Percentiles rank a stretch among this genome's conserved stretches.
These are phyloP conservation scores for Sphaerophoria taeniata DNA, from an alignment of 2,888 invertebrate species.

Conservation along the genomic window DNA sequence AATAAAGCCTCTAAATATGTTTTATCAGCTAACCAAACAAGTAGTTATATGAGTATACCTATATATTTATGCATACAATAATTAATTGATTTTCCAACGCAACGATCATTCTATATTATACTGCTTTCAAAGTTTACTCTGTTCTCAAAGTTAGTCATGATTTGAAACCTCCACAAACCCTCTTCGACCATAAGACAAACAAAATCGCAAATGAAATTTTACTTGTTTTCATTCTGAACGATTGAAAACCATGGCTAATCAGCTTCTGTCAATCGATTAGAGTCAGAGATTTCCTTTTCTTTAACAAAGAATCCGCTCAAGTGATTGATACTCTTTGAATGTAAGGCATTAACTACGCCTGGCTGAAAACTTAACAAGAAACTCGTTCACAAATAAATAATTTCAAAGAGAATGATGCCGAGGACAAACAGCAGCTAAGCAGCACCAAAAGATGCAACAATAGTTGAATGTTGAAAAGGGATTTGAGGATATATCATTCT, in stretches of 20 bases:
- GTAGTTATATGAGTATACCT: too few relatives aligned
- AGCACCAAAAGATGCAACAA: constrained; percentile 29
- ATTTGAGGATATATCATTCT: constrained; percentile 63
- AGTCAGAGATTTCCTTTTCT: constrained; percentile 52
- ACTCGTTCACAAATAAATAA: constrained; percentile 38
- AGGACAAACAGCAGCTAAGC: constrained; percentile 1
- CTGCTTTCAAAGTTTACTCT: too few relatives aligned
- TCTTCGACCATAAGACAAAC: neutral
- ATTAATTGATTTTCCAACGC: too few relatives aligned
- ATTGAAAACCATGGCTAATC: constrained; percentile 36
- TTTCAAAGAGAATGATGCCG: constrained; percentile 32
- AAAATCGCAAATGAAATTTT: constrained; percentile 14
- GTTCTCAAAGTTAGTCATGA: constrained; percentile 1
- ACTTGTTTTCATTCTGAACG: constrained; percentile 41
- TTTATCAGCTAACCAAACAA: too few relatives aligned
- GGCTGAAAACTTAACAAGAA: constrained; percentile 54
- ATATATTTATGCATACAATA: too few relatives aligned
- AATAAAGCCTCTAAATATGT: too few relatives aligned
- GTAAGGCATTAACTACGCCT: constrained; percentile 53
- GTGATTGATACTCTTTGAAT: constrained; percentile 63
- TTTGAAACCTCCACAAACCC: neutral
- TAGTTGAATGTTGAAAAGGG: constrained; percentile 64
- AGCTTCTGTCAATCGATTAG: constrained; percentile 67
- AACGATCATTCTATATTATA: too few relatives aligned
- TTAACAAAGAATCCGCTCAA: constrained; percentile 66